Base-by-base conservation (phyloP, 1,140 invertebrate species). In the Papilio polytes region DNA sequence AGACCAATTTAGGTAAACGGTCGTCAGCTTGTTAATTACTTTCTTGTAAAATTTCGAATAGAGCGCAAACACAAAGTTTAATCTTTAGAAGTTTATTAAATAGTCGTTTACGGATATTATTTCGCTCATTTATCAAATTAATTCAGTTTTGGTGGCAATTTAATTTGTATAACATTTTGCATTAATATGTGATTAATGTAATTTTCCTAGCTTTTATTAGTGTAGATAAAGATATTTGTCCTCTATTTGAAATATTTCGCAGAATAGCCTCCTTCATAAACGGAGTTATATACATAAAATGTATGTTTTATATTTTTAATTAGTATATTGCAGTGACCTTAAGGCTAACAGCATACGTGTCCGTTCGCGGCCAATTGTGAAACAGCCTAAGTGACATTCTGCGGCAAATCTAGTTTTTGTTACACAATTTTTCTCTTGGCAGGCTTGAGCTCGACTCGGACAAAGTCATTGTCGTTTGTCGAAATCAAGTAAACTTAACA, bases 21-120 rank as follows among this genome's bases (percentile, higher is more conserved):
- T 31, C 41, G 44, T 46, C 44, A 76, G 20, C 46, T 76, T 46
- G 46, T 76, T 76, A 76, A 53, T 76, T 53, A 76, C 46, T 51
- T 48, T 76, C 74, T 51, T 26, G 20, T 20, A 48, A 76, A 74
- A 66, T 48, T 74, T 22, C 41, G 26, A 51, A 48, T 15, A 51
- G 18, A 18, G 74, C 74, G 36, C 48, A 76, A 76, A 76, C 41
- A 74, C 20, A 76, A 76, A 76, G 44, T 76, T 76, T 51, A 51
- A 76, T 76, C 44, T 46, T 76, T 76, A 76, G 46, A 51, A 76
- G 9, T 76, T 76, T 76, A 76, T 76, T 76, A 76, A 76, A 76
- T 51, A 22, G 10, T 76, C 46, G 46, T 76, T 76, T 48, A 51
- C 41, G 12, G 31, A n/a, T 44, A n/a, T 46, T 73, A 73, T n/a